A percentile compares a stretch with the other conserved stretches of the same genome.
phyloP scores from a whole-genome alignment of 2,797 vertebrate species.

The Aselliscus stoliczkanus region DNA sequence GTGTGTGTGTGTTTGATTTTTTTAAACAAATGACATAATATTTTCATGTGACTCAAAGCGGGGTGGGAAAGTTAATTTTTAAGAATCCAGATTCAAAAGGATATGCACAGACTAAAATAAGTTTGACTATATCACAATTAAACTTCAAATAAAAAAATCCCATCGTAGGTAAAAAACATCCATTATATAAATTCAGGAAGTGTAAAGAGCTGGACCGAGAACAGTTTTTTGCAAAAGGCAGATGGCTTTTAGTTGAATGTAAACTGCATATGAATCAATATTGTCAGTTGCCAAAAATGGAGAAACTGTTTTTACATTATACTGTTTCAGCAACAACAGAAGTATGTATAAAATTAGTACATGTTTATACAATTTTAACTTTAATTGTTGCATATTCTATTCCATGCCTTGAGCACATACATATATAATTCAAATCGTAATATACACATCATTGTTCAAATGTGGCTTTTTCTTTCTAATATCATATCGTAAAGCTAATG shows the following conservation, averaged over 20 bases:
- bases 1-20: not conserved
- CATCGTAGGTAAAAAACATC: not conserved
- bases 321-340: slow-evolving; percentile 9
- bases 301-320: slow-evolving; percentile 10
- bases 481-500: not conserved
- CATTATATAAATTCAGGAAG: not conserved
- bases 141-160: not conserved
- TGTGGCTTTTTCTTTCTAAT: not conserved
- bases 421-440: not conserved
- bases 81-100: not conserved
- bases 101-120: not conserved
- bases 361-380: not conserved
- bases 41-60: not conserved
- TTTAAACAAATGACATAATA: not conserved
- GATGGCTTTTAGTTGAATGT: not conserved
- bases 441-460: not conserved
- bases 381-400: not conserved
- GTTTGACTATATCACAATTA: not conserved
- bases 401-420: not conserved
- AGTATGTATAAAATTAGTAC: not conserved
- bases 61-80: not conserved
- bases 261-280: slow-evolving; percentile 30
- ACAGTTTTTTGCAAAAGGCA: not conserved
- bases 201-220: not conserved
- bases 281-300: not conserved